Percentiles rank a stretch among this genome's conserved stretches.
Conservation (phyloP, 2,888 invertebrate genomes). For the Mythimna ferrago region DNA sequence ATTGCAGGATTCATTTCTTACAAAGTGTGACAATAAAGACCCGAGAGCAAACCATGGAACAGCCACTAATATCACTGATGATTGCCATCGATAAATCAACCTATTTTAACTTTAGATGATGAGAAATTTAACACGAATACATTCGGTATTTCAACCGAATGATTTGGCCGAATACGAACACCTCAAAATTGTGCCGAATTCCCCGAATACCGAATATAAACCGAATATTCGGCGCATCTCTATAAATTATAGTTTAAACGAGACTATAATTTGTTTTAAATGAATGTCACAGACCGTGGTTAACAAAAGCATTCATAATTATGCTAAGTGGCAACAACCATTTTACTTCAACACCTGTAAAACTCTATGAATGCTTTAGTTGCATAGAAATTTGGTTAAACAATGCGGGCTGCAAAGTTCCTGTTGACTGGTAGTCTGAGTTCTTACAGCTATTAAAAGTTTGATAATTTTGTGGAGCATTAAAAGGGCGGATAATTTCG, state of each 20-base stretch:
- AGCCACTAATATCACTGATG: too few species aligned
- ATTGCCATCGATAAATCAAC: too few species aligned
- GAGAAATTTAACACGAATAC: too few species aligned
- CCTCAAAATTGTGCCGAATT: too few species aligned
- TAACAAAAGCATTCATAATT: constrained; percentile 23
- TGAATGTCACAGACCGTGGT: constrained; percentile 1
- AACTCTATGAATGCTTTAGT: neutral
- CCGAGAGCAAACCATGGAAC: too few species aligned
- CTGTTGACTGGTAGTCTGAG: constrained; percentile 2
- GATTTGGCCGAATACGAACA: too few species aligned
- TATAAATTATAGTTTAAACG: constrained; percentile 10
- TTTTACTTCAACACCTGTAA: neutral
- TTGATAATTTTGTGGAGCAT: constrained; percentile 31
- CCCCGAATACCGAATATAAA: too few species aligned
- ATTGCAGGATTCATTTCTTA: too few species aligned
- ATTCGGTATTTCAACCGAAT: too few species aligned
- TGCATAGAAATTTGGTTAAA: neutral
- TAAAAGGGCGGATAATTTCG: constrained; percentile 25
- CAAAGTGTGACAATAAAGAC: too few species aligned
- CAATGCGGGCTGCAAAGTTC: constrained; percentile 24
- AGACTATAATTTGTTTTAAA: constrained; percentile 18
- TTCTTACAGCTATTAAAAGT: constrained; percentile 36
- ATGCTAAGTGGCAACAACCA: constrained; percentile 12
- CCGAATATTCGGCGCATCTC: too few species aligned
- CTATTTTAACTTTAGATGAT: too few species aligned